Evolutionary conservation across 2,888 invertebrate genomes (phyloP), one percentile per base, ranked within the genome.

Genomic region (Drosophila ezoana): DNA sequence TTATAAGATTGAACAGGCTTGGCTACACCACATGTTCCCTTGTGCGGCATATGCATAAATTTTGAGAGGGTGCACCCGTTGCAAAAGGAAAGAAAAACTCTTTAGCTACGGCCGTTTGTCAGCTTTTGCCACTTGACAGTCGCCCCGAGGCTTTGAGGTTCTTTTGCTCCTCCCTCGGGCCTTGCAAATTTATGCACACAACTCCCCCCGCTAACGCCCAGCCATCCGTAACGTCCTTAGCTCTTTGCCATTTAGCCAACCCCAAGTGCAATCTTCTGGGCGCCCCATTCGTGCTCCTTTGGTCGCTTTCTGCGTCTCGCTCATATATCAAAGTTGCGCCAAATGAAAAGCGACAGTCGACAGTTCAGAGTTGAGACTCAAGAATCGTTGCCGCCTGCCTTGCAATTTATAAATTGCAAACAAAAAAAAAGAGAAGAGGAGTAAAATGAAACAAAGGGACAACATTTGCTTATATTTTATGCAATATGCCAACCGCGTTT

Each of bases 401-500:
- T 74, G 75, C 75, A 76, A 79, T 76, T 76, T 76, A 63, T 68
- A 76, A 64, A 75, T 79, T 75, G 62, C 56, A 53, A 74, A 67
- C 23, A 47, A 28, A 8, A 8, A 14, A 1, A 13, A 28, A 18
- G 11, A 11, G 41, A 14, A 28, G 13, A 14, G 16, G n/a, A 20
- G 40, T 23, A 38, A 14, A 33, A 35, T 20, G 66, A 58, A 64
- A 67, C 63, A 76, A 75, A 76, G 60, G 63, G 56, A 76, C 79
- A 76, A 69, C 76, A 76, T 72, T 76, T 61, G 75, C 84, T 78
- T 84, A 83, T 83, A 83, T 88, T 87, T 83, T 89, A 83, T 83
- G 83, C 89, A 83, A 86, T 88, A 84, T 88, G 87, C 82, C 89
- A 89, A 83, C 89, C 84, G 87, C 89, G 89, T 83, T 83, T 83